These are phyloP conservation scores for Platalea minor DNA, from an alignment of 2,797 vertebrate species.

Conservation along the genomic window DNA sequence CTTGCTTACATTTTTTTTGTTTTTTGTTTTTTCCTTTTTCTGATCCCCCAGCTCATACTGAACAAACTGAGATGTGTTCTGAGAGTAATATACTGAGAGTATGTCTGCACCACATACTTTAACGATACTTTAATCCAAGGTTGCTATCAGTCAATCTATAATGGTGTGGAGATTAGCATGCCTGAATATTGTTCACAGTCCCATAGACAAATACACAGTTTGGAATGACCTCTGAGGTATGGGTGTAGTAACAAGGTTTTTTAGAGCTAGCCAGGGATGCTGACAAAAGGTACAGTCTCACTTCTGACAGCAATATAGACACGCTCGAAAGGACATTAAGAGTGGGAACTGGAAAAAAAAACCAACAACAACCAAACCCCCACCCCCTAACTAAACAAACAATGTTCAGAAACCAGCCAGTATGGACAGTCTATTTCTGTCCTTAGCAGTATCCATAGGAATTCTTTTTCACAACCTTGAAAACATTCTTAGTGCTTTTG, in stretches of 20 bases:
- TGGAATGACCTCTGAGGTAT: neutral
- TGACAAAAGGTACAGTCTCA: neutral
- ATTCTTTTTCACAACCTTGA: neutral
- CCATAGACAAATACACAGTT: neutral
- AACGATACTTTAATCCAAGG: neutral
- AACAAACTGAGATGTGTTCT: neutral
- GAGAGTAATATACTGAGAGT: neutral
- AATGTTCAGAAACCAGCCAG: accelerated
- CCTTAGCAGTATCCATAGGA: neutral
- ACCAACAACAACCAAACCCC: neutral
- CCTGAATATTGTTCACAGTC: neutral
- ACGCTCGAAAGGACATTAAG: neutral
- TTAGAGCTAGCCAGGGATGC: neutral
- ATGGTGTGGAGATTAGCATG: neutral
- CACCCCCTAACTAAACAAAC: neutral
- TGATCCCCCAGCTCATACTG: neutral
- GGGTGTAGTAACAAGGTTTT: neutral
- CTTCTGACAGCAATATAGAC: neutral
- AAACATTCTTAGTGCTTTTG: neutral
- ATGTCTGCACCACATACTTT: neutral
- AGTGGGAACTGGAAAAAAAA: neutral
- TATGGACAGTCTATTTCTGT: neutral
- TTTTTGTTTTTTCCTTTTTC: neutral
- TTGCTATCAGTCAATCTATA: neutral
- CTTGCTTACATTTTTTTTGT: neutral